These are phyloP conservation scores for Dioctria rufipes DNA, from an alignment of 2,888 invertebrate species.

Conservation along the genomic window DNA sequence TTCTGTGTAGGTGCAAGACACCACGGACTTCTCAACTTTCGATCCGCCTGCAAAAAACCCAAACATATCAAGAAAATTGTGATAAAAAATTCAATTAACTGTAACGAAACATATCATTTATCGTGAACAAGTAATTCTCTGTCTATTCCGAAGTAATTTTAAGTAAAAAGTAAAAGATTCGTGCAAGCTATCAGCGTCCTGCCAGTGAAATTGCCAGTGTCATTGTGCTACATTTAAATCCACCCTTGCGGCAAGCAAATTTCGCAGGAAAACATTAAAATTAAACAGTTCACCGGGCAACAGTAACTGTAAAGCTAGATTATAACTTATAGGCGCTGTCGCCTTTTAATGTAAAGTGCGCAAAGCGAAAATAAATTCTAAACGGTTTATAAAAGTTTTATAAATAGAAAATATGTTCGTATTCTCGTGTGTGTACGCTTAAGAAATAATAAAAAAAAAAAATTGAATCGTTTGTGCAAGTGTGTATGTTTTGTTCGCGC, in stretches of 20 bases:
- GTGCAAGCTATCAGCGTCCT: not conserved
- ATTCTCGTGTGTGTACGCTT: slow-evolving; percentile 31
- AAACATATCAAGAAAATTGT: slow-evolving; percentile 57
- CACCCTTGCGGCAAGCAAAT: too few relatives aligned
- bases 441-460: not conserved
- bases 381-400: slow-evolving; percentile 7
- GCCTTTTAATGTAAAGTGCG: too few relatives aligned
- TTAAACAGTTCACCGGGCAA: not conserved
- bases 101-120: slow-evolving; percentile 51
- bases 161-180: not conserved
- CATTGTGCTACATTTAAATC: too few relatives aligned
- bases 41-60: slow-evolving; percentile 56
- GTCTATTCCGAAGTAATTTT: not conserved
- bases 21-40: slow-evolving; percentile 54
- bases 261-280: not conserved
- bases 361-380: not conserved
- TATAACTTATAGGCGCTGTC: too few relatives aligned
- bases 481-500: slow-evolving; percentile 12
- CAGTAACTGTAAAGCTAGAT: not conserved
- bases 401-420: slow-evolving; percentile 31
- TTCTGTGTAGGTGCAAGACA: slow-evolving; percentile 53
- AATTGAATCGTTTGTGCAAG: not conserved
- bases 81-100: slow-evolving; percentile 37
- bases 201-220: too few relatives aligned
- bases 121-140: not conserved